phyloP scores from a whole-genome alignment of 1,140 invertebrate species.

The Leptonema lineaticorne region DNA sequence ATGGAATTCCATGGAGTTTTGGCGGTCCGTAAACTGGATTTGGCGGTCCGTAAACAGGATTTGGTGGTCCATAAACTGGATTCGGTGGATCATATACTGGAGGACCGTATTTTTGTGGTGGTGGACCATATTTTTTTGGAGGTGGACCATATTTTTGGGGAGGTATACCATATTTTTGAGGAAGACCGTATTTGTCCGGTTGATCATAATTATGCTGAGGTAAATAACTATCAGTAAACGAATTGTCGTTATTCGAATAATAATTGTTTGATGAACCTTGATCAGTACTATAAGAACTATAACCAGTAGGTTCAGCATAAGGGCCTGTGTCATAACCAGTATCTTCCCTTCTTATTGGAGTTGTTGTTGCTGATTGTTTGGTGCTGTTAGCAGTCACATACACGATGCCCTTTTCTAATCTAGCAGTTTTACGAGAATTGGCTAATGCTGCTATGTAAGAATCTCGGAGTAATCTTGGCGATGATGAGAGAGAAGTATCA shows the following conservation, averaged over 20 bases:
- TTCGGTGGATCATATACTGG: slow-evolving; percentile 48
- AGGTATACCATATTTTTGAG: slow-evolving; percentile 46
- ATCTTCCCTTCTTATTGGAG: slow-evolving; percentile 35
- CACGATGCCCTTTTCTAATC: slow-evolving; percentile 28
- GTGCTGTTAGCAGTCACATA: slow-evolving; percentile 34
- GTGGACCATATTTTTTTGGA: slow-evolving; percentile 49
- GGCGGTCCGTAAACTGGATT: slow-evolving; percentile 53
- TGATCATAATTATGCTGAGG: slow-evolving; percentile 43
- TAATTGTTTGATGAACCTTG: slow-evolving; percentile 8
- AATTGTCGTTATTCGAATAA: slow-evolving; percentile 24
- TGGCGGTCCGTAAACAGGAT: slow-evolving; percentile 55
- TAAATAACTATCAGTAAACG: slow-evolving; percentile 30
- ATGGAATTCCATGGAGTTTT: slow-evolving; percentile 58
- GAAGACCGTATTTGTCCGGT: slow-evolving; percentile 48
- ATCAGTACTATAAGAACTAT: slow-evolving; percentile 15
- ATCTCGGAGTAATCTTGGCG: slow-evolving; percentile 17
- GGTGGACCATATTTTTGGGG: slow-evolving; percentile 48
- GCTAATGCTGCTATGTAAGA: slow-evolving; percentile 33
- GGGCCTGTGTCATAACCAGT: slow-evolving; percentile 25
- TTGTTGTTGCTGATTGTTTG: slow-evolving; percentile 3
- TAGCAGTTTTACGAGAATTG: slow-evolving; percentile 27
- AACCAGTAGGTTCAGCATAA: slow-evolving; percentile 33
- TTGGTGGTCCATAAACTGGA: slow-evolving; percentile 52
- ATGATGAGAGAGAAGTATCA: background rate
- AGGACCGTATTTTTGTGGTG: slow-evolving; percentile 46